These are phyloP conservation scores for Melanocharis versteri DNA, from an alignment of 2,113 vertebrate species.

Conservation along the genomic window DNA sequence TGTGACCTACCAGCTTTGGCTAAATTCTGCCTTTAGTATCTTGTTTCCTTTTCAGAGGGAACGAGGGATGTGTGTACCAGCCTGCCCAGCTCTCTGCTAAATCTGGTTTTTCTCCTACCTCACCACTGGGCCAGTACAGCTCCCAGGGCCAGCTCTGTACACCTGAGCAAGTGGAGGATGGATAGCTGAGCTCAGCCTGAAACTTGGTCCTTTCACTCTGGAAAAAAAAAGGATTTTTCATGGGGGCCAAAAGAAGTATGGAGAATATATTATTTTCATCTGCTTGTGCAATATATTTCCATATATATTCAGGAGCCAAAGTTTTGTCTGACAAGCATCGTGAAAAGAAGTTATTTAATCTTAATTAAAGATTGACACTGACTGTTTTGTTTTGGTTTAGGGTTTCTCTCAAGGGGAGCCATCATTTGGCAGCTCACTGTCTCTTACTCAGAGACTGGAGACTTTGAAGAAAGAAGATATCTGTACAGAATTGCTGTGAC, in stretches of 20 bases:
- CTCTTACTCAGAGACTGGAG: background rate
- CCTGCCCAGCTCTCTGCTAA: background rate
- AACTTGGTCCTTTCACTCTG: background rate
- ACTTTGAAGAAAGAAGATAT: background rate
- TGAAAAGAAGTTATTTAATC: background rate
- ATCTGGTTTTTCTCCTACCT: background rate
- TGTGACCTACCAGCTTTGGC: background rate
- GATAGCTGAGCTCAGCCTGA: background rate
- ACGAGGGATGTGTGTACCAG: fast-evolving
- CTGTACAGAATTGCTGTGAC: background rate
- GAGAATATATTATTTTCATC: background rate
- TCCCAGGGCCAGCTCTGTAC: background rate
- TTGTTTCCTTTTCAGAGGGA: background rate
- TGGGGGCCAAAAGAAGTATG: fast-evolving
- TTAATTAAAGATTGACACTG: background rate
- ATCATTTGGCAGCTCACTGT: background rate
- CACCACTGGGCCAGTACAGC: fast-evolving
- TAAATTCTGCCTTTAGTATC: background rate
- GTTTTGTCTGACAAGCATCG: background rate
- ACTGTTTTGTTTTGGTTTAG: background rate
- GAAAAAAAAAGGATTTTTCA: background rate
- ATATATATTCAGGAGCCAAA: background rate
- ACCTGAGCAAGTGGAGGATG: background rate
- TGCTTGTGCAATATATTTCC: background rate
- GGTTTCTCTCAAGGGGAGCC: background rate